phyloP scores from a whole-genome alignment of 2,113 vertebrate genomes.

The Bucco capensis region DNA sequence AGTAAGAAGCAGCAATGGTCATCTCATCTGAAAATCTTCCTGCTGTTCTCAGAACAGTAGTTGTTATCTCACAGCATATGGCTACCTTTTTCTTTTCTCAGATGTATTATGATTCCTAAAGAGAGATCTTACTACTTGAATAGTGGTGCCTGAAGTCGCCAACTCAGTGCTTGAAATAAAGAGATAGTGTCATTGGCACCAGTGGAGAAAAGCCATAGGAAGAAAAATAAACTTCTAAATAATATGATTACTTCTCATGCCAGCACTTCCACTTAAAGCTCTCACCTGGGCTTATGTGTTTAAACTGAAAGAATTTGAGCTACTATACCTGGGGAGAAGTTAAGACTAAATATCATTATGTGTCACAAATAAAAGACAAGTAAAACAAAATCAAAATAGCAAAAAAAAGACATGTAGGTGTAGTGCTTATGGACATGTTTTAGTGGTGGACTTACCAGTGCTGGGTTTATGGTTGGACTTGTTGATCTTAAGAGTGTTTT shows the following conservation, averaged over 20 bases:
- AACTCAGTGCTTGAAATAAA: background rate
- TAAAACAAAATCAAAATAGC: background rate
- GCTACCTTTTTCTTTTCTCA: background rate
- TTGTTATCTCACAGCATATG: background rate
- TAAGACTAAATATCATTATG: background rate
- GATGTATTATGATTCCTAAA: background rate
- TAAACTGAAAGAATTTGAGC: background rate
- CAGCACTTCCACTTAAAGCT: conserved; percentile 12
- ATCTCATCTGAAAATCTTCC: background rate
- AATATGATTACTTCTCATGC: conserved; percentile 16
- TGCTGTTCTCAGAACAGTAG: conserved; percentile 2
- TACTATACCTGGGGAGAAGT: too few species aligned
- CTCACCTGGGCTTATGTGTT: background rate
- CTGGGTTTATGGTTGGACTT: background rate
- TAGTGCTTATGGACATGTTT: background rate
- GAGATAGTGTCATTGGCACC: background rate
- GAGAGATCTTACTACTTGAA: background rate
- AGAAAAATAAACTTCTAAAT: conserved; percentile 7
- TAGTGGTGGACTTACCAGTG: background rate
- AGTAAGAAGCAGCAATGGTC: background rate
- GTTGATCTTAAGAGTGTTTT: background rate
- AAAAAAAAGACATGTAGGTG: rapidly evolving
- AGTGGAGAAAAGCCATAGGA: conserved; percentile 4
- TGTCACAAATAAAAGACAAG: background rate
- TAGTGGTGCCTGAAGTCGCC: background rate